Base-by-base conservation (phyloP, 2,113 vertebrate genomes). In the Cyphomyrus plagiostoma region DNA sequence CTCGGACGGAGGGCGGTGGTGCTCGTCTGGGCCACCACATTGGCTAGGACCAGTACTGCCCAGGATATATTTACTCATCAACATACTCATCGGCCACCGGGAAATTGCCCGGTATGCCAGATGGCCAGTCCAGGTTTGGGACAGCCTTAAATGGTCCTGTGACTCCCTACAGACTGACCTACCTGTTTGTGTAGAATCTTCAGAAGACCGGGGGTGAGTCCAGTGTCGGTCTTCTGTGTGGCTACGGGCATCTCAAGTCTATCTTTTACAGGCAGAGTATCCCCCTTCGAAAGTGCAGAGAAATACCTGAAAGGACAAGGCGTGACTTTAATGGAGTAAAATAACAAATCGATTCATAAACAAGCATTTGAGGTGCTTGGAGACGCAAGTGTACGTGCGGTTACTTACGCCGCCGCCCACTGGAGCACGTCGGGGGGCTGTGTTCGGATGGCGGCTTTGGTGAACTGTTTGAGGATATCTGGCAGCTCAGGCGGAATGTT, bases 171-270 rank as follows among this genome's bases (percentile, higher is more conserved):
- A 21, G 42, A 19, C 17, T 46, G 45, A 7, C 0, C 94, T 77
- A 99, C 98, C 97, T 98, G 97, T 91, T 96, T 97, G 91, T 99
- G 97, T 88, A 99, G 95, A 89, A 95, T 92, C 90, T 96, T 97
- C 8, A 99, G 95, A 39, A 99, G 94, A 88, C 96, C 97, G 77
- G 94, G 96, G n/a, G 97, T 98, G 92, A 99, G 95, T 21, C 94
- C 95, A 3, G 93, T 94, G 39, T 95, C 96, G 5, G 89, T 95
- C 89, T 95, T 95, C 93, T 95, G 94, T 30, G 93, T 94, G 89
- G 95, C 93, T 88, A 94, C 90, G 3, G 95, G 95, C 90, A 95
- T 91, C 93, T 99, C 97, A 0, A 97, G 46, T 89, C 96, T 95
- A 49, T 98, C 96, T 91, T 97, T 99, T 15, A 97, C 96, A 35